Conservation (phyloP, 1,140 invertebrate species). For the Papilio polytes region DNA sequence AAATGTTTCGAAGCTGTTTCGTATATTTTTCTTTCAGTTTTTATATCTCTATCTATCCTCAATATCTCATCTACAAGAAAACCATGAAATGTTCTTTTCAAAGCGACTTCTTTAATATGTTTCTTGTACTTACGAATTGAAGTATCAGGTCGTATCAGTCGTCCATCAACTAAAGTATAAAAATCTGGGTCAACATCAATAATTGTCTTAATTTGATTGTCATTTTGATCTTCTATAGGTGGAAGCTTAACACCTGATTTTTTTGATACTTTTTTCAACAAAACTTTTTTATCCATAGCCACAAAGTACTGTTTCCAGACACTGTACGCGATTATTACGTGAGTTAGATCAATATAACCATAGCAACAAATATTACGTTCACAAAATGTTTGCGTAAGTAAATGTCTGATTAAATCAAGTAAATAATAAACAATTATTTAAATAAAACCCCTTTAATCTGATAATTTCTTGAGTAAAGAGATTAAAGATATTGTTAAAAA, state of each 20-base stretch:
- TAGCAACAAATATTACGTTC: constrained; percentile 51
- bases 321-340: not conserved
- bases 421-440: not conserved
- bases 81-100: constrained; percentile 84
- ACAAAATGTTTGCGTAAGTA: not conserved
- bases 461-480: not conserved
- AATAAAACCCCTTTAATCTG: not conserved
- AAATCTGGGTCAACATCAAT: constrained; percentile 86
- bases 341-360: constrained; percentile 62
- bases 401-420: not conserved
- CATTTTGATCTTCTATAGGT: constrained; percentile 58
- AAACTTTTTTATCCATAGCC: constrained; percentile 55
- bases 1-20: constrained; percentile 84
- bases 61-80: constrained; percentile 85
- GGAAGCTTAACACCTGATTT: constrained; percentile 66
- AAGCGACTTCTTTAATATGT: constrained; percentile 83
- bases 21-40: constrained; percentile 84
- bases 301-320: constrained; percentile 33
- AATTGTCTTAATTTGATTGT: constrained; percentile 74
- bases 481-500: not conserved
- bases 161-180: constrained; percentile 85
- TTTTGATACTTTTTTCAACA: constrained; percentile 52
- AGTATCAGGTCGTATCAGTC: constrained; percentile 82
- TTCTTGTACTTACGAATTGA: constrained; percentile 84
- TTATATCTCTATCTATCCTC: constrained; percentile 85